A percentile compares a stretch with the other conserved stretches of the same genome.
Conservation (phyloP, 1,140 invertebrate species). For the Drosophila kepulauana region DNA sequence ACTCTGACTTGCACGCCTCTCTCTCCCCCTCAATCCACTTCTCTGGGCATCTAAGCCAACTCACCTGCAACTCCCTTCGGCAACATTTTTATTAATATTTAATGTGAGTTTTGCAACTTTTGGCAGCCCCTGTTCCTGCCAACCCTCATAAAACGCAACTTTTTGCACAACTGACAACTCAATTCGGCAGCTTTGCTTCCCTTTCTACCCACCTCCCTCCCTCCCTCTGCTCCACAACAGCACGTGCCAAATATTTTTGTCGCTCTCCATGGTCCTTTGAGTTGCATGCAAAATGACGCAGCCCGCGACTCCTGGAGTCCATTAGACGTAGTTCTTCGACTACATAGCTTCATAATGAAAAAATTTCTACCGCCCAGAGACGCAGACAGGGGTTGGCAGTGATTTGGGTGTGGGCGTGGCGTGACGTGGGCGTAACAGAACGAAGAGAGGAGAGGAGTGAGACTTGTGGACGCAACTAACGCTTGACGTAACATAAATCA, state of each 20-base stretch:
- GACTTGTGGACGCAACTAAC: constrained; percentile 33
- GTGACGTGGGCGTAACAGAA: neutral
- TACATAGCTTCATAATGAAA: constrained; percentile 66
- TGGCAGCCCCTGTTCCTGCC: constrained; percentile 41
- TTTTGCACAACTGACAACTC: constrained; percentile 83
- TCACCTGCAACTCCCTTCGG: constrained; percentile 72
- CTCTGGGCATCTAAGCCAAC: constrained; percentile 11
- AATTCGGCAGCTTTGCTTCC: constrained; percentile 65
- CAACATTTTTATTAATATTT: constrained; percentile 83
- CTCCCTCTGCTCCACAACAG: constrained; percentile 28
- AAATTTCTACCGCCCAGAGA: constrained; percentile 48
- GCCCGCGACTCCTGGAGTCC: constrained; percentile 49
- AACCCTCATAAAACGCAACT: constrained; percentile 80
- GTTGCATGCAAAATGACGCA: constrained; percentile 61
- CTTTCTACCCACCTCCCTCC: neutral
- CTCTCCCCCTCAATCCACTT: neutral
- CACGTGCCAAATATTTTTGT: constrained; percentile 77
- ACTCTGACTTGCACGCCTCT: constrained; percentile 11
- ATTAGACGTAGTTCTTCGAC: constrained; percentile 65
- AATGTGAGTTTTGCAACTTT: constrained; percentile 79
- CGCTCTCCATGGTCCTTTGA: constrained; percentile 24
- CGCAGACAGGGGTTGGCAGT: constrained; percentile 35
- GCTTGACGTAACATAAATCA: constrained; percentile 73
- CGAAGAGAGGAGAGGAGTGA: neutral
- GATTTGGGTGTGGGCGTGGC: constrained; percentile 32